Conservation (phyloP, 2,888 invertebrate genomes). For the Pseudoips prasinana region DNA sequence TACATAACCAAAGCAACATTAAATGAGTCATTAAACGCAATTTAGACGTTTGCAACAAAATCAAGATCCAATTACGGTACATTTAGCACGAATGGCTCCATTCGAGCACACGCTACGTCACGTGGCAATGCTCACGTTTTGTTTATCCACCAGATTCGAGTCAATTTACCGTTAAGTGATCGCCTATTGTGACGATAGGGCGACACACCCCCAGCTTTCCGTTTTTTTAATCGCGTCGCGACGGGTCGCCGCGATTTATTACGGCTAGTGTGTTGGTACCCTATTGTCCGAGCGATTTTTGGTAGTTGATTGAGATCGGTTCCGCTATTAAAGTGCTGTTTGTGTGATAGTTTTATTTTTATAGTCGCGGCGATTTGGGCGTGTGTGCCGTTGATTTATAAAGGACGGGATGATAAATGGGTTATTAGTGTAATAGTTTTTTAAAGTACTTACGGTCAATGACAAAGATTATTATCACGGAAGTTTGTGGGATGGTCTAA, state of each 20-base stretch:
- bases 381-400: conserved; percentile 26
- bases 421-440: conserved; percentile 27
- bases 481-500: too few species aligned
- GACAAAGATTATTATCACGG: too few species aligned
- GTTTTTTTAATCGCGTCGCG: conserved; percentile 57
- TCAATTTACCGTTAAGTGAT: conserved; percentile 74
- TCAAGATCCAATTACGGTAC: conserved; percentile 74
- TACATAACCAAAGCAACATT: conserved; percentile 12
- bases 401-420: conserved; percentile 21
- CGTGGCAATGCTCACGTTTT: conserved; percentile 62
- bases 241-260: conserved; percentile 60
- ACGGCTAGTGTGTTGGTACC: conserved; percentile 54
- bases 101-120: conserved; percentile 51
- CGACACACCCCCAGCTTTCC: conserved; percentile 55
- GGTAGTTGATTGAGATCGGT: conserved; percentile 62
- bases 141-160: conserved; percentile 68
- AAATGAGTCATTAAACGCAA: conserved; percentile 42
- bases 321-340: conserved; percentile 48
- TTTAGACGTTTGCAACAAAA: conserved; percentile 48
- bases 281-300: conserved; percentile 41
- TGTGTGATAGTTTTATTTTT: conserved; percentile 37
- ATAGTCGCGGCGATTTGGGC: conserved; percentile 22
- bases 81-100: conserved; percentile 63
- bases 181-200: conserved; percentile 48
- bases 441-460: conserved; percentile 18